phyloP scores from a whole-genome alignment of 2,888 invertebrate species.

The Sturmia bella region DNA sequence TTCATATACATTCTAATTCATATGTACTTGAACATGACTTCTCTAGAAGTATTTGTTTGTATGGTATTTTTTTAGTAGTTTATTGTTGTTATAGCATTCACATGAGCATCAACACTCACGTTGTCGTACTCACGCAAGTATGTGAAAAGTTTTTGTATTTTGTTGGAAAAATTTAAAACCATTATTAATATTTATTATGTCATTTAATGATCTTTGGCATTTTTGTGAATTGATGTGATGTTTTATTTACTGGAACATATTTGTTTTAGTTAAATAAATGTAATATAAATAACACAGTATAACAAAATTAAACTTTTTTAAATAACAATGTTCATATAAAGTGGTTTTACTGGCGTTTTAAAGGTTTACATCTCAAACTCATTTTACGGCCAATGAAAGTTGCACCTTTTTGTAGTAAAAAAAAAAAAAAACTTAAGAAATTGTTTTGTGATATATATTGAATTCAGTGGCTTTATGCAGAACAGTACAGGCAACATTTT shows the following conservation, averaged over 20 bases:
- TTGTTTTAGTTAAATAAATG: not conserved
- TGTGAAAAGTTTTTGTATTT: constrained; percentile 3
- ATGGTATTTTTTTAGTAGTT: constrained; percentile 3
- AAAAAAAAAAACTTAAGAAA: too few relatives aligned
- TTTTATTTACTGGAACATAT: constrained; percentile 36
- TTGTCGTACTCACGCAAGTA: not conserved
- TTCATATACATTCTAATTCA: too few relatives aligned
- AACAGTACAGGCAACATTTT: too few relatives aligned
- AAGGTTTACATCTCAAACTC: too few relatives aligned
- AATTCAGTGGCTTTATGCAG: too few relatives aligned
- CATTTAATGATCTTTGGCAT: constrained; percentile 49
- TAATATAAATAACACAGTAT: not conserved
- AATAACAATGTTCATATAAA: too few relatives aligned
- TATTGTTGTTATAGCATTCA: constrained; percentile 12
- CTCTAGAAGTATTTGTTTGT: not conserved
- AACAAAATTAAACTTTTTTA: not conserved
- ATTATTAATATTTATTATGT: constrained; percentile 53
- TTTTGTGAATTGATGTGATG: constrained; percentile 51
- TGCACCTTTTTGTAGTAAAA: too few relatives aligned
- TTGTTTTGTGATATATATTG: too few relatives aligned
- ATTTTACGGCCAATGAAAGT: too few relatives aligned
- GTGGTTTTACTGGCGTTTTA: too few relatives aligned
- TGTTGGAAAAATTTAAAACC: constrained; percentile 41
- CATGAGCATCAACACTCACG: too few relatives aligned
- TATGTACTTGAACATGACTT: not conserved